Evolutionary conservation across 2,113 vertebrate species (phyloP), one percentile per base, ranked within the genome.

Genomic region (Onychostruthus taczanowskii): DNA sequence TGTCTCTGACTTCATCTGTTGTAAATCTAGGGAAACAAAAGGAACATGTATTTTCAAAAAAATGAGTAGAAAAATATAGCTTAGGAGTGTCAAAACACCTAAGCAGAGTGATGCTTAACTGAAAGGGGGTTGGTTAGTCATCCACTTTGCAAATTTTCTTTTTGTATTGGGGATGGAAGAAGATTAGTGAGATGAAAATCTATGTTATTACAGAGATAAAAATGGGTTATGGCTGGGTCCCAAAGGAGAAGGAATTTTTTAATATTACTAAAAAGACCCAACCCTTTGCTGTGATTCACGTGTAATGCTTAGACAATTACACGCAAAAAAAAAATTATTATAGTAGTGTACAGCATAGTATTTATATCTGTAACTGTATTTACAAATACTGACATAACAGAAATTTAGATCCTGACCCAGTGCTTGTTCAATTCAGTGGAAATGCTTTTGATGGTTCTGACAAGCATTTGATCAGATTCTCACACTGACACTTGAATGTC

Each of bases 151-250:
- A 95, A 91, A 88, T 86, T 83, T 75, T 84, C 74, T 95, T 93
- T 89, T 91, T 85, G 50, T 94, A 23, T 41, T 75, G 63, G 59
- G 75, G 47, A 80, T 52, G 28, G 50, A 46, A 85, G 69, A 87
- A 94, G 86, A 84, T 94, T 69, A 97, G 64, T 44, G 59, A 88
- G 95, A 86, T 90, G 72, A 79, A 92, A 85, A 94, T 92, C 72
- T 87, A 0, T 91, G 89, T 91, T 93, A 88, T 91, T 93, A 76
- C 55, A 86, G 67, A 88, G 70, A 63, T 88, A 80, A 91, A 70
- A 91, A 66, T 47, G 39, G 30, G 50, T 39, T 95, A 44, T 87
- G 59, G 46, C 62, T 93, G 79, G 3, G 16, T 90, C 72, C 91
- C 70, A 94, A 81, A 62, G 55, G 76, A 74, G 50, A 77, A 80